Evolutionary conservation across 1,140 invertebrate genomes (phyloP).

Genomic region (Diabrotica undecimpunctata): DNA sequence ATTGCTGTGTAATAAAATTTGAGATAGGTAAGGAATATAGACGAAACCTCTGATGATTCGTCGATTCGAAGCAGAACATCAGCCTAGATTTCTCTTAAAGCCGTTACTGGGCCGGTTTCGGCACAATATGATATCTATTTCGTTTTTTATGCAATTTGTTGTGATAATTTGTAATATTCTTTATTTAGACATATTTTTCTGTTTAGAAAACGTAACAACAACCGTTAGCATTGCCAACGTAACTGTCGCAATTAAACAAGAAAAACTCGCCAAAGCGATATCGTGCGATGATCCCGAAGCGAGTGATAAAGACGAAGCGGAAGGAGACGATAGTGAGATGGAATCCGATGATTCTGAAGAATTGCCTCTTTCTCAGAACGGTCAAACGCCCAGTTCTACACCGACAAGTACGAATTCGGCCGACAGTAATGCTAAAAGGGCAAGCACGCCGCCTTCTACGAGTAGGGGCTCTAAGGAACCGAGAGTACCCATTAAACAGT

Average conservation of each 20-base stretch:
- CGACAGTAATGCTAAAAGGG: no score
- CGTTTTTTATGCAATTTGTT: no score
- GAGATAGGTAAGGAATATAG: no score
- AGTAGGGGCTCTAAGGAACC: slow-evolving; percentile 41
- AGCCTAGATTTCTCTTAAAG: no score
- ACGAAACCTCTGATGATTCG: no score
- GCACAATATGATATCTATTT: no score
- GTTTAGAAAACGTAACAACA: slow-evolving; percentile 12
- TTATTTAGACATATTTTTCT: slow-evolving; percentile 4
- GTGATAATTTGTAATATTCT: no score
- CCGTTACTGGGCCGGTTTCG: no score
- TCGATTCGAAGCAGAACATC: no score
- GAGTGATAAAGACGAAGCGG: slow-evolving; percentile 77
- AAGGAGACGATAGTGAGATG: slow-evolving; percentile 65
- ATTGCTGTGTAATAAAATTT: no score
- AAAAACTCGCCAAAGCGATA: slow-evolving; percentile 49
- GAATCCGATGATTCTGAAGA: slow-evolving; percentile 64
- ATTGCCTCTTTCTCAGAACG: slow-evolving; percentile 35
- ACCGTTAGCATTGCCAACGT: neutral
- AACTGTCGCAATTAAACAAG: slow-evolving; percentile 44
- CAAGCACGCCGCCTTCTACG: neutral
- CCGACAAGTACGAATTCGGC: neutral
- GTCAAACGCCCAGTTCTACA: slow-evolving; percentile 24
- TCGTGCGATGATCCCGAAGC: slow-evolving; percentile 65
- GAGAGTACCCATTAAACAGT: slow-evolving; percentile 56